Base-by-base conservation (phyloP, 2,113 vertebrate species). In the Fulica atra region DNA sequence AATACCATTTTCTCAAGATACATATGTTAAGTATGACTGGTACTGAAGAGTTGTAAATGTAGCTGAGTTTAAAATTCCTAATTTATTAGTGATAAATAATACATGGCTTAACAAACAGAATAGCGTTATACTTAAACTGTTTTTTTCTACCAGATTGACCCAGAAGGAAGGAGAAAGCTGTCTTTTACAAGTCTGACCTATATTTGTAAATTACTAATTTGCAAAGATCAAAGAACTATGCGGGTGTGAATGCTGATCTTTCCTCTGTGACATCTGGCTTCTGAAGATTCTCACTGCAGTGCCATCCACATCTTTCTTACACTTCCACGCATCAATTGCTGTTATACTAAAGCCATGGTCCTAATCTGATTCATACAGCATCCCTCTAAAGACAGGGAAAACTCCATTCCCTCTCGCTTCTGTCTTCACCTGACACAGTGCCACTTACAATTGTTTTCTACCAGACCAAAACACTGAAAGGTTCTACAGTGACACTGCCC, bases 21-120 rank as follows among this genome's bases (percentile, higher is more conserved):
- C 85, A 89, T 91, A 78, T 97, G 92, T 95, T 95, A 93, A 86
- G 54, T 86, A 60, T 96, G 92, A 92, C 86, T 89, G 21, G 74
- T 93, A 80, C 90, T 93, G 88, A 81, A 95, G 92, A 78, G 81
- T 6, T 91, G 81, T 87, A 95, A 89, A 84, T 86, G 91, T 85
- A 85, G 77, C 51, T 88, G 74, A 94, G 82, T 91, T 94, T 96
- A 95, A 96, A 93, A 96, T 93, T 92, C 68, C 38, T 88, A 91
- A 96, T 96, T 96, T 89, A 96, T 89, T 96, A 57, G 74, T 95
- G 77, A 96, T 97, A 97, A 97, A 97, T 97, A 96, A 98, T 97
- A 95, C 86, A 97, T 97, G 40, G 65, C 10, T 92, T 96, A 96
- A 92, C 91, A 97, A 94, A 85, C 63, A 96, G 74, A 95, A 71